Conservation (phyloP, 2,888 invertebrate genomes). For the Peribatodes rhomboidaria region DNA sequence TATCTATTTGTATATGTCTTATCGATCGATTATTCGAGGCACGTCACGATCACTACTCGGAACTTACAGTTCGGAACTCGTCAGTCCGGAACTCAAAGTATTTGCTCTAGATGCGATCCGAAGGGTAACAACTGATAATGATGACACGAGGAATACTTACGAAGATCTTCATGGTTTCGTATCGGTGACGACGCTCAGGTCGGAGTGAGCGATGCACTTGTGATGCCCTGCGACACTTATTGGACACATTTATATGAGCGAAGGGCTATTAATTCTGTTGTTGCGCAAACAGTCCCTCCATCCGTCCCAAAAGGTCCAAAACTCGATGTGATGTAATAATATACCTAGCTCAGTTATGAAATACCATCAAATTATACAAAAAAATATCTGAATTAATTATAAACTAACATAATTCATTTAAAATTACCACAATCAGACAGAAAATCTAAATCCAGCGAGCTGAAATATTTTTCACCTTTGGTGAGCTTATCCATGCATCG, state of each 20-base stretch:
- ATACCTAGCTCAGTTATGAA: slow-evolving; percentile 36
- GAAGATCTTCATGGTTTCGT: slow-evolving; percentile 63
- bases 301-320: slow-evolving; percentile 34
- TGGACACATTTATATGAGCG: slow-evolving; percentile 58
- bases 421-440: not conserved
- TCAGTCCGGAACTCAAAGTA: too few relatives aligned
- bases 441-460: too few relatives aligned
- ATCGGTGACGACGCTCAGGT: slow-evolving; percentile 38
- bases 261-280: slow-evolving; percentile 49
- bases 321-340: slow-evolving; percentile 41
- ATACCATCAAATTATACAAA: slow-evolving; percentile 39
- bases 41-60: not conserved
- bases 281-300: slow-evolving; percentile 55
- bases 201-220: slow-evolving; percentile 38
- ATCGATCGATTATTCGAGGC: too few relatives aligned
- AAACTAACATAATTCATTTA: slow-evolving; percentile 25
- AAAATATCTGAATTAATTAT: slow-evolving; percentile 26
- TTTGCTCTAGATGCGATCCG: not conserved
- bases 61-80: too few relatives aligned
- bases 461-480: too few relatives aligned
- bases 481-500: too few relatives aligned
- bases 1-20: too few relatives aligned
- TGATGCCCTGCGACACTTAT: slow-evolving; percentile 45
- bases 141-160: slow-evolving; percentile 58
- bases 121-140: not conserved